Evolutionary conservation across 2,797 vertebrate species (phyloP).

Genomic region (Hozukius guyotensis): DNA sequence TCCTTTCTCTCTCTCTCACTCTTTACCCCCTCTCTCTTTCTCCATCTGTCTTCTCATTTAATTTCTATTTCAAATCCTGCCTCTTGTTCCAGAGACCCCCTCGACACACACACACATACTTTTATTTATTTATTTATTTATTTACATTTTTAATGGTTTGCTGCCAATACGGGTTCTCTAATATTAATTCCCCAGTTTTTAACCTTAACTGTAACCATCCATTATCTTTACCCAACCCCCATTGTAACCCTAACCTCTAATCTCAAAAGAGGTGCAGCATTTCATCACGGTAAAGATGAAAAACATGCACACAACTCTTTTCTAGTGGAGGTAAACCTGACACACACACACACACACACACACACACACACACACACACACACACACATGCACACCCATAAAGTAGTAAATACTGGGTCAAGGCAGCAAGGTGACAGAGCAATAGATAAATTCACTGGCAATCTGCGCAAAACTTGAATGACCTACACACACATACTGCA

Average conservation of each 20-base stretch:
- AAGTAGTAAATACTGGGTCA: slow-evolving; percentile 40
- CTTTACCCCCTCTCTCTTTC: not conserved
- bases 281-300: not conserved
- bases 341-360: not conserved
- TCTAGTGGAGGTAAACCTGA: not conserved
- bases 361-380: not conserved
- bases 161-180: not conserved
- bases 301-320: not conserved
- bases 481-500: not conserved
- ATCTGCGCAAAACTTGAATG: slow-evolving; percentile 11
- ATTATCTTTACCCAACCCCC: slow-evolving; percentile 11
- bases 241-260: slow-evolving; percentile 5
- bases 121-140: not conserved
- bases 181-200: slow-evolving; percentile 1
- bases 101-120: not conserved
- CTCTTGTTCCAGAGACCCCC: slow-evolving; percentile 11
- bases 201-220: not conserved
- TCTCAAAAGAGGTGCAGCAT: not conserved
- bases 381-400: not conserved
- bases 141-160: not conserved
- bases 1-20: not conserved
- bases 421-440: slow-evolving; percentile 28
- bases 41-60: slow-evolving; percentile 27
- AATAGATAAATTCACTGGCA: slow-evolving; percentile 25
- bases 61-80: slow-evolving; percentile 31